Evolutionary conservation across 1,140 invertebrate species (phyloP).

Genomic region (Brachionus asplanchnoidis): DNA sequence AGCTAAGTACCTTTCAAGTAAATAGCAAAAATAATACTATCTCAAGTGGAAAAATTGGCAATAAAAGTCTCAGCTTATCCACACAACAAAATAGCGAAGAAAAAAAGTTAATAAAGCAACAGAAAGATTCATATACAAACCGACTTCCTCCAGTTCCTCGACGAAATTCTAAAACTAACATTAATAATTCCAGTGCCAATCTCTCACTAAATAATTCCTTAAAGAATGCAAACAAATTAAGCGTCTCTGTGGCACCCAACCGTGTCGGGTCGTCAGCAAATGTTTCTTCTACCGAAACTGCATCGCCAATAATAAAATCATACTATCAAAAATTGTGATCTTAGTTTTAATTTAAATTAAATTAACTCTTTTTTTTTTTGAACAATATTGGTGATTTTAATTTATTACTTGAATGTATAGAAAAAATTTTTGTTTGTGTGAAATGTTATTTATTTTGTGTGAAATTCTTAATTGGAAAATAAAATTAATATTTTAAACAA

Average conservation of each 20-base stretch:
- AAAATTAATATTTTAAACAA: not conserved
- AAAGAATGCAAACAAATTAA: not conserved
- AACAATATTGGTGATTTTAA: not conserved
- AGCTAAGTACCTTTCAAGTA: constrained; percentile 7
- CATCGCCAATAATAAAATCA: not conserved
- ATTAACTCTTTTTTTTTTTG: not conserved
- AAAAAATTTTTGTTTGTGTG: not conserved
- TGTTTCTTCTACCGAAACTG: not conserved
- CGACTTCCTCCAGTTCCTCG: not conserved
- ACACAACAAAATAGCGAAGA: not conserved
- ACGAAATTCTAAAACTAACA: not conserved
- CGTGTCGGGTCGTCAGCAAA: not conserved
- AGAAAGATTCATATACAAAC: not conserved
- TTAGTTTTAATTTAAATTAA: not conserved
- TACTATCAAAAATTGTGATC: not conserved
- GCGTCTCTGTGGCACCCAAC: not conserved
- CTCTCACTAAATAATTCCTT: not conserved
- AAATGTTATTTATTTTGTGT: not conserved
- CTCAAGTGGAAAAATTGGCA: not conserved
- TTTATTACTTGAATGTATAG: not conserved
- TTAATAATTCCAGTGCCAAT: constrained; percentile 12
- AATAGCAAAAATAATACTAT: not conserved
- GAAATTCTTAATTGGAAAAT: not conserved
- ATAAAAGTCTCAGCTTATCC: not conserved
- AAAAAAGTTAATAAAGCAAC: not conserved